Evolutionary conservation across 2,888 invertebrate species (phyloP), one percentile per base, ranked within the genome.

Genomic region (Drosophila ustulata): DNA sequence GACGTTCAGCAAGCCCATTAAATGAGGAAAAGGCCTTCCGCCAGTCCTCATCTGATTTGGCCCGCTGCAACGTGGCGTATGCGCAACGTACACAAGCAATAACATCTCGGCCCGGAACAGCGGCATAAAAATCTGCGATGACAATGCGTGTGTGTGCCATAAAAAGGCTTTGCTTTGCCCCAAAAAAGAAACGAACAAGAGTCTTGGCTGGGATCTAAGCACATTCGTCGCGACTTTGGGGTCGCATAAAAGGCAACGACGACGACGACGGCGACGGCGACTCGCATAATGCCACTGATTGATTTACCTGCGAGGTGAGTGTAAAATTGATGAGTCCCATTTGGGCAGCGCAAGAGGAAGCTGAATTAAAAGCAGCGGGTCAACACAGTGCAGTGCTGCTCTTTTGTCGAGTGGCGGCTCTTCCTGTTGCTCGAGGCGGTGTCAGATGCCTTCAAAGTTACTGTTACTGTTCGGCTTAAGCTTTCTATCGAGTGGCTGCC

Each of bases 41-140:
- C 9, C 2, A 28, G 11, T 13, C 3, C 23, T 18, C 1, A 23
- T 23, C 65, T 55, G 78, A 66, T 65, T 75, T 32, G 32, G 70
- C 58, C 49, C 9, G 71, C 59, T 67, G 72, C 69, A 76, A 81
- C 68, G 52, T 62, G 81, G 72, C 79, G 82, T 79, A 82, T 84
- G 74, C 64, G 84, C 79, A 76, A 84, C 71, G 70, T 65, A 79
- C 75, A 84, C 84, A 75, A 65, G 87, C 79, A 87, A 87, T 83
- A 83, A 83, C 66, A 77, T 61, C 18, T 1, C 18, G 18, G 62
- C 55, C 75, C 56, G 47, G 23, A 18, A 18, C 18, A 50, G 69
- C 55, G 64, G 78, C 87, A 84, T 83, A 83, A 83, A 83, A 87
- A 75, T 77, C 84, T 47, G 73, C 66, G 70, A 52, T 78, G 76